Percentiles rank a stretch among this genome's conserved stretches.
Conservation (phyloP, 2,113 vertebrate species). For the Gobiocypris rarus region DNA sequence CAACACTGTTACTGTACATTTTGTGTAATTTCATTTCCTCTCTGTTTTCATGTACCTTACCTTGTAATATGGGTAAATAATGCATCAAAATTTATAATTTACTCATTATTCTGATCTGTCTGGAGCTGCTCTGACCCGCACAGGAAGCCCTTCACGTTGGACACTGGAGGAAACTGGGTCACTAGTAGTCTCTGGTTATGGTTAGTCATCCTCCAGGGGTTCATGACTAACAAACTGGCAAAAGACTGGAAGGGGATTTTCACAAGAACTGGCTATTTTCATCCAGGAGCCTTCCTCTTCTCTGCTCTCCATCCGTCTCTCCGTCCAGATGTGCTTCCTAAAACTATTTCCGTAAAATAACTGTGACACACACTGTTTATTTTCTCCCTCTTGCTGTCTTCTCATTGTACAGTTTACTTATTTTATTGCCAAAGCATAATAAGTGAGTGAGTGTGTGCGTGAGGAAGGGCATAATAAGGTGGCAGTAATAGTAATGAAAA, state of each 20-base stretch:
- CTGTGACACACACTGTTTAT: neutral
- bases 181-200: constrained; percentile 45
- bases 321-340: constrained; percentile 76
- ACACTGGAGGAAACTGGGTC: constrained; percentile 60
- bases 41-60: no score
- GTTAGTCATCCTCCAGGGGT: constrained; percentile 55
- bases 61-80: neutral
- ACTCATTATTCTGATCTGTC: no score
- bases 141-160: neutral
- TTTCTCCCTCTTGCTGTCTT: neutral
- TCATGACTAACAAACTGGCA: constrained; percentile 67
- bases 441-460: no score
- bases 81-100: constrained; percentile 56
- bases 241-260: constrained; percentile 60
- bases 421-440: neutral
- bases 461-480: no score
- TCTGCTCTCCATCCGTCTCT: constrained; percentile 56
- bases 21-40: neutral
- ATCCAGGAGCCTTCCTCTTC: constrained; percentile 66
- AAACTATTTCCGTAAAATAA: constrained; percentile 68
- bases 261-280: constrained; percentile 68
- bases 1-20: constrained; percentile 45
- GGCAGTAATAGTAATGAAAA: neutral
- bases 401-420: neutral
- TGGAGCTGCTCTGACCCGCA: neutral